These are phyloP conservation scores for Spodoptera exigua DNA, from an alignment of 2,888 invertebrate species.

Conservation along the genomic window DNA sequence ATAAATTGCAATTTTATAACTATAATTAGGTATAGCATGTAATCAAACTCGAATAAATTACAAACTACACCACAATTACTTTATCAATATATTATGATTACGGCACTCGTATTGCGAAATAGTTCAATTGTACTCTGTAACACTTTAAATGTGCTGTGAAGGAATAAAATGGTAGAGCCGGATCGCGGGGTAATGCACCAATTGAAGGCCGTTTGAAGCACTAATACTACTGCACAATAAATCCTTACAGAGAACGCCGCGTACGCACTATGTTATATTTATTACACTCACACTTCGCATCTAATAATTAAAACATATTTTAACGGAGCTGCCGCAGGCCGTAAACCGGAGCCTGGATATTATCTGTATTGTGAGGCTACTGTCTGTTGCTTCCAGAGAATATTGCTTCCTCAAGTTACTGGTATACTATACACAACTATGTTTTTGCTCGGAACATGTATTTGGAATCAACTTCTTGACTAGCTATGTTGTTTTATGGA, in stretches of 20 bases:
- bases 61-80: slow-evolving; percentile 1
- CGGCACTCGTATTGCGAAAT: slow-evolving; percentile 16
- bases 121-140: slow-evolving; percentile 22
- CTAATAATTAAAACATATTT: slow-evolving; percentile 74
- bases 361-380: slow-evolving; percentile 43
- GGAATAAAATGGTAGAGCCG: slow-evolving; percentile 49
- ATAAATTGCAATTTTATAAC: slow-evolving; percentile 7
- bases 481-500: slow-evolving; percentile 5
- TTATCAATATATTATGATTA: slow-evolving; percentile 15
- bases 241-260: slow-evolving; percentile 64
- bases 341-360: slow-evolving; percentile 45
- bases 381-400: slow-evolving; percentile 34
- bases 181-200: slow-evolving; percentile 60
- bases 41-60: slow-evolving; percentile 11
- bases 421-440: slow-evolving; percentile 7
- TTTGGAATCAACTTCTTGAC: slow-evolving; percentile 1
- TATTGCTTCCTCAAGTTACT: slow-evolving; percentile 42
- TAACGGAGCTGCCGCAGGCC: slow-evolving; percentile 61
- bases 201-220: slow-evolving; percentile 65
- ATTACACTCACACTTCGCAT: slow-evolving; percentile 69
- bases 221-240: slow-evolving; percentile 71
- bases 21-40: background rate
- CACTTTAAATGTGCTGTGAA: slow-evolving; percentile 32
- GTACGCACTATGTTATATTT: slow-evolving; percentile 64
- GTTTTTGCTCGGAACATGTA: slow-evolving; percentile 4